Percentiles rank a stretch among this genome's conserved stretches.
Conservation (phyloP, 2,888 invertebrate genomes). For the Drosophila pseudotakahashii region DNA sequence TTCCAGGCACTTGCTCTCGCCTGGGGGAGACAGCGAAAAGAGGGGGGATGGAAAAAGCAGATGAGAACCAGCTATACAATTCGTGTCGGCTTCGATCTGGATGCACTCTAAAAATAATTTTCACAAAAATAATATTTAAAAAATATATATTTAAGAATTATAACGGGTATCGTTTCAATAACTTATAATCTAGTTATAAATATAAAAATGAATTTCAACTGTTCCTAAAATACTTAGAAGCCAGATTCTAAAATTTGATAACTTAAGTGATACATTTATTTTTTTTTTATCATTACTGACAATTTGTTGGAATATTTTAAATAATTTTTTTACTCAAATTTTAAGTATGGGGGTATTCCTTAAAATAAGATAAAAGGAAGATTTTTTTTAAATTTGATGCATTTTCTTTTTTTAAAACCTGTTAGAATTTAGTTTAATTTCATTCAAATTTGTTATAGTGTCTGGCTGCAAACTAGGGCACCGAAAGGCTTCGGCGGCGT, state of each 20-base stretch:
- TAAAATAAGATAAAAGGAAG: too few relatives aligned
- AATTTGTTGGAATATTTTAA: too few relatives aligned
- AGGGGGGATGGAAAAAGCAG: neutral
- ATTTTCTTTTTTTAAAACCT: neutral
- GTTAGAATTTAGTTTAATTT: neutral
- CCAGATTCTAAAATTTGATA: too few relatives aligned
- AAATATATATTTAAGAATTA: neutral
- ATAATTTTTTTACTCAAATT: too few relatives aligned
- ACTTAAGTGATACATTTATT: too few relatives aligned
- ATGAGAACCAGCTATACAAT: constrained; percentile 12
- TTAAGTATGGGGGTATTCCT: too few relatives aligned
- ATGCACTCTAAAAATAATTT: neutral
- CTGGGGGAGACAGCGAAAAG: constrained; percentile 54
- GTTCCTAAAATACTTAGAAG: too few relatives aligned
- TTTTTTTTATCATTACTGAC: too few relatives aligned
- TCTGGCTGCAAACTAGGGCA: neutral
- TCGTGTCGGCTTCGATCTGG: neutral
- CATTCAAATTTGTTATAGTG: neutral
- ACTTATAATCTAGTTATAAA: neutral
- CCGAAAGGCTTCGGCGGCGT: constrained; percentile 8
- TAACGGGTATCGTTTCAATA: neutral
- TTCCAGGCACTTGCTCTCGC: constrained; percentile 83
- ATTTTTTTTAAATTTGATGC: too few relatives aligned
- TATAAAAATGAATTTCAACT: too few relatives aligned
- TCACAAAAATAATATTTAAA: neutral